A percentile compares a stretch with the other conserved stretches of the same genome.
Conservation (phyloP, 1,140 invertebrate species). For the Polyergus mexicanus region DNA sequence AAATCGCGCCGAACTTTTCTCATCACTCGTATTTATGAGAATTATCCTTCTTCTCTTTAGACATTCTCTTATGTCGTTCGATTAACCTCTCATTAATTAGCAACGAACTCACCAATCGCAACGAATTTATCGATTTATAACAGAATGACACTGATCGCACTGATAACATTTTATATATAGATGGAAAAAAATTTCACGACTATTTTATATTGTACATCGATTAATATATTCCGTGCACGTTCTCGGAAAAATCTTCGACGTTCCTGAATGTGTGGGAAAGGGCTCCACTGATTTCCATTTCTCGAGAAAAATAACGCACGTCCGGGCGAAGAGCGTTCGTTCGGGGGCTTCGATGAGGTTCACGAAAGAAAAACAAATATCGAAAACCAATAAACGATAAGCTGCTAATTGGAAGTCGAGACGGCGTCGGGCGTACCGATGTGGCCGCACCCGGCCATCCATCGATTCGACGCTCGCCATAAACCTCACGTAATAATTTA, state of each 20-base stretch:
- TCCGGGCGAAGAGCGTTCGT: constrained; percentile 12
- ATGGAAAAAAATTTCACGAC: not conserved
- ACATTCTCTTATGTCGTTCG: not conserved
- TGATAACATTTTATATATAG: not conserved
- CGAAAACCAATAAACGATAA: constrained; percentile 85
- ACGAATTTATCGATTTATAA: not conserved
- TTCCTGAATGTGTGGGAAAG: constrained; percentile 30
- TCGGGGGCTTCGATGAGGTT: constrained; percentile 57
- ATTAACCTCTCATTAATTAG: not conserved
- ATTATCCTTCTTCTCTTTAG: not conserved
- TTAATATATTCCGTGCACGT: constrained; percentile 49
- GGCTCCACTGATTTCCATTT: constrained; percentile 63
- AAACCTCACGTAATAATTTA: constrained; percentile 74
- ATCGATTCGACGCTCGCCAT: constrained; percentile 74
- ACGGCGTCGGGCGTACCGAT: constrained; percentile 76
- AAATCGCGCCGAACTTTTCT: constrained; percentile 48
- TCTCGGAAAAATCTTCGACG: not conserved
- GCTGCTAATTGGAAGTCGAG: constrained; percentile 85
- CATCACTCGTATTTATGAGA: constrained; percentile 41
- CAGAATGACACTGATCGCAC: not conserved
- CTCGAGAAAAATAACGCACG: constrained; percentile 49
- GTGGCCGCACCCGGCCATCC: constrained; percentile 61
- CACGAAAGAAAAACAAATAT: constrained; percentile 80
- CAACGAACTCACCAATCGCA: not conserved
- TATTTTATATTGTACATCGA: constrained; percentile 37